Base-by-base conservation (phyloP, 2,888 invertebrate genomes). In the Hartigia nigra region DNA sequence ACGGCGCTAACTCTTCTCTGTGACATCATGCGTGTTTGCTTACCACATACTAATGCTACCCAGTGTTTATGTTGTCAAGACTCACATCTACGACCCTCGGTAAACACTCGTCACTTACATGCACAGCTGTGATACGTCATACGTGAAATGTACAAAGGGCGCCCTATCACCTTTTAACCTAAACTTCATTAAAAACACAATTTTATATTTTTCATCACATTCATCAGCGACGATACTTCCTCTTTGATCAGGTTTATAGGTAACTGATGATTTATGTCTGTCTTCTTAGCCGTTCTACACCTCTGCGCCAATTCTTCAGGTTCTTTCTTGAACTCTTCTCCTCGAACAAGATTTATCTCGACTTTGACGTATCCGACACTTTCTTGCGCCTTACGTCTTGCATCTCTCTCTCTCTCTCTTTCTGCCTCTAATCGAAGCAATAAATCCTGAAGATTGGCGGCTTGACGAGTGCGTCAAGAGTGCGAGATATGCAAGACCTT, bases 101-200 rank as follows among this genome's bases (percentile, higher is more conserved):
- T 82, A 83, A 84, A 84, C 84, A 83, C 74, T 78, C 82, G 81
- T 82, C 86, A 82, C 86, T 85, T 84, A 81, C 85, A 83, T 83
- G 83, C 31, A n/a, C 72, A 31, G 31, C 72, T 72, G 39, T 55
- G 9, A 55, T 55, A 23, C 39, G 39, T 55, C 39, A 55, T 55
- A 55, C 39, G 39, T 55, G 39, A 55, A 55, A 55, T 14, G 39
- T 23, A 55, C 39, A 9, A 55, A 23, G 1, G 23, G 1, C n/a
- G 23, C 1, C 23, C 39, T 2, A 23, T 55, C 14, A 23, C 39
- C 39, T 23, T 55, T 23, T 55, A 55, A 55, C 39, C 39, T 23
- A 23, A 55, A 55, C 39, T 5, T 14, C 85, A 85, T 86, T 84
- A 85, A 82, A 79, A 82, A 80, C 82, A 31, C 31, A 23, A 72